Conservation (phyloP, 2,797 vertebrate genomes). For the Tympanoctomys barrerae region DNA sequence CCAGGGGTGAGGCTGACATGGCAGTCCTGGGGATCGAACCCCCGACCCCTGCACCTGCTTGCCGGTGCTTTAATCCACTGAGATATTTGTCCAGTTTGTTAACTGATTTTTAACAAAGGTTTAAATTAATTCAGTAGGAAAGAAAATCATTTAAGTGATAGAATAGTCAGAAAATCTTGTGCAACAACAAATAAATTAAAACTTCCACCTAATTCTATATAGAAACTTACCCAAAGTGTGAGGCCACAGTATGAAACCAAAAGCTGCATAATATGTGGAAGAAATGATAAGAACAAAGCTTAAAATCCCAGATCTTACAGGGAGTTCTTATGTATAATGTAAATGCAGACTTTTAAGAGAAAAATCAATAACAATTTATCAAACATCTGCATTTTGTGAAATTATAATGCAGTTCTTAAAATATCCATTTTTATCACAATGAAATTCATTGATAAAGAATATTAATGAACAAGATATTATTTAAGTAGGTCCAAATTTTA, state of each 20-base stretch:
- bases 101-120: background rate
- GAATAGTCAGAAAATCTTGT: background rate
- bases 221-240: background rate
- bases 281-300: background rate
- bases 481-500: background rate
- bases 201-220: background rate
- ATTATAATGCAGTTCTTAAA: slow-evolving; percentile 17
- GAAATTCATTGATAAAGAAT: background rate
- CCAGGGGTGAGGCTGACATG: no score
- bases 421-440: background rate
- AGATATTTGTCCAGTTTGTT: no score
- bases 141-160: background rate
- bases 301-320: background rate
- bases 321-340: background rate
- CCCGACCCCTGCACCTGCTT: no score
- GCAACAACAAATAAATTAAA: background rate
- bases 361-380: background rate
- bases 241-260: background rate
- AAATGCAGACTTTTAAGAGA: background rate
- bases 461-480: background rate
- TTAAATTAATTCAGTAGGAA: slow-evolving; percentile 13
- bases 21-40: no score
- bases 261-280: background rate
- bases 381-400: background rate
- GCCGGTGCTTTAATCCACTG: no score